A percentile compares a stretch with the other conserved stretches of the same genome.
Conservation (phyloP, 2,888 invertebrate species). For the Acanthosepion lycidas region DNA sequence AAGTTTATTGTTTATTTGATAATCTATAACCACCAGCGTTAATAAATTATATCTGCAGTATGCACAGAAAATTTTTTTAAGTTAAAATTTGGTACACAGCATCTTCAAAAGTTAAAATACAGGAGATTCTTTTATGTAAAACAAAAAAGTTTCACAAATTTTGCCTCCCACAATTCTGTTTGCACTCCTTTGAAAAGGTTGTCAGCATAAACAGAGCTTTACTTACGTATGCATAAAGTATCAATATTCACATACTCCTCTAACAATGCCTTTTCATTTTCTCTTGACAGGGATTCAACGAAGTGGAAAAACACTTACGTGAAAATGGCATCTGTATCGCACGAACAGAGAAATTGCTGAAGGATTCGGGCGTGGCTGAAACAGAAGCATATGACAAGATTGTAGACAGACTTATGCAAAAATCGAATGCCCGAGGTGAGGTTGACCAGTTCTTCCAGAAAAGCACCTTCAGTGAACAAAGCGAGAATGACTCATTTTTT, state of each 20-base stretch:
- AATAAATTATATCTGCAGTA: too few relatives aligned
- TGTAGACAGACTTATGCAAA: conserved; percentile 87
- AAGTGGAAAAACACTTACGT: conserved; percentile 88
- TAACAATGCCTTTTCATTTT: background rate
- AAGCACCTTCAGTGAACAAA: too few relatives aligned
- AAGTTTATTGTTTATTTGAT: too few relatives aligned
- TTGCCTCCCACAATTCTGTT: too few relatives aligned
- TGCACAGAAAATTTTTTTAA: too few relatives aligned
- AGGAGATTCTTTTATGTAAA: too few relatives aligned
- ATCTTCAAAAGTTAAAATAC: too few relatives aligned
- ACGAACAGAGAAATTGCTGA: conserved; percentile 92
- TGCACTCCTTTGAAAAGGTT: background rate
- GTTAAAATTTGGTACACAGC: too few relatives aligned
- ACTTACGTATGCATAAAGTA: background rate
- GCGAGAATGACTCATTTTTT: too few relatives aligned
- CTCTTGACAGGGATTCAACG: conserved; percentile 89
- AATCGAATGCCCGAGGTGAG: conserved; percentile 90
- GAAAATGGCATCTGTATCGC: conserved; percentile 93
- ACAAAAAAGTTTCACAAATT: too few relatives aligned
- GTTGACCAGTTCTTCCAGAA: background rate
- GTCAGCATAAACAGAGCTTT: background rate
- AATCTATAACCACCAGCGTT: too few relatives aligned
- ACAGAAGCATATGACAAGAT: conserved; percentile 81
- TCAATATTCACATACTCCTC: background rate
- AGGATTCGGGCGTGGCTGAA: conserved; percentile 92